phyloP scores from a whole-genome alignment of 2,113 vertebrate genomes.

The Taxidea taxus region DNA sequence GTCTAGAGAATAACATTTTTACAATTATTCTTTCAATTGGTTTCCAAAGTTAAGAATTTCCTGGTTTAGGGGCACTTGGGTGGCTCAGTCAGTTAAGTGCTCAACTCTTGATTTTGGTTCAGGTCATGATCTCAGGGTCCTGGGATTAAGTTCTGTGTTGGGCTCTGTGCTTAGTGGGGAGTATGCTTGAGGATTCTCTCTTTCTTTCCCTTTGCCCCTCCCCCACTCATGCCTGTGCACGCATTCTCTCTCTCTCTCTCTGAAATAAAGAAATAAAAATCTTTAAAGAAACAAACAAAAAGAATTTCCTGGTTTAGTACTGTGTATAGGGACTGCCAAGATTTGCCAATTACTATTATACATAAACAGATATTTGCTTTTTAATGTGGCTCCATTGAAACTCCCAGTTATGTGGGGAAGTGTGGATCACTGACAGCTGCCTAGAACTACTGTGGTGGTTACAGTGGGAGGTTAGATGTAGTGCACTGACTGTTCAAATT shows the following conservation, averaged over 20 bases:
- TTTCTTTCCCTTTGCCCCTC: neutral
- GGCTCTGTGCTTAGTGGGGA: neutral
- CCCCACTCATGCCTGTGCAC: neutral
- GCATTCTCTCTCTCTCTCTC: neutral
- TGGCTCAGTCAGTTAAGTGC: neutral
- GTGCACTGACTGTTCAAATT: neutral
- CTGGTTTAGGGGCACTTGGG: neutral
- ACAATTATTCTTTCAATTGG: neutral
- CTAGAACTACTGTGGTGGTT: neutral
- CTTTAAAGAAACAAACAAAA: neutral
- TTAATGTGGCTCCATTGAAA: neutral
- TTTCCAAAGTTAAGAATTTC: neutral
- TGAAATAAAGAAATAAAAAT: neutral
- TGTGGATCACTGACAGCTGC: neutral
- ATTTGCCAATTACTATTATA: slow-evolving; percentile 30
- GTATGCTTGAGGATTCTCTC: neutral
- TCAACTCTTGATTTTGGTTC: neutral
- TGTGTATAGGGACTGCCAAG: neutral
- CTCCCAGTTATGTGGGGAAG: neutral
- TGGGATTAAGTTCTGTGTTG: neutral
- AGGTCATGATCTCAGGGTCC: neutral
- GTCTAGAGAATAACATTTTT: slow-evolving; percentile 21
- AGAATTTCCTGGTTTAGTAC: slow-evolving; percentile 9
- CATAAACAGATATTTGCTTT: neutral
- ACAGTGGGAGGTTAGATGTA: neutral